Conservation (phyloP, 2,888 invertebrate genomes). For the Copidosoma aretas region DNA sequence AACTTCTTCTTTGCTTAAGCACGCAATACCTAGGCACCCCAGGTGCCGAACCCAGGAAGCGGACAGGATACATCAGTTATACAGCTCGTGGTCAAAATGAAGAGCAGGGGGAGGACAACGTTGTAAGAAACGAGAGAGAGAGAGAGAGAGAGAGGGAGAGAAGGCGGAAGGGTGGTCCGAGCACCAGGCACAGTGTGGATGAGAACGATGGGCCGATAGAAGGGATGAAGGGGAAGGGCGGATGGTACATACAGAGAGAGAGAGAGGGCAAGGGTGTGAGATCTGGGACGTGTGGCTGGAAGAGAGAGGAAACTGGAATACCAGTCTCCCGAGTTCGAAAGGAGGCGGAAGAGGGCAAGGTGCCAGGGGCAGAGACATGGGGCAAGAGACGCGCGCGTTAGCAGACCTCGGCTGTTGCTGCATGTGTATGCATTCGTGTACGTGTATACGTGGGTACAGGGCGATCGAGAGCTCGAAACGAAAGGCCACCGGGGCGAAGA, state of each 20-base stretch:
- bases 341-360: conserved; percentile 40
- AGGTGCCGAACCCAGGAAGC: conserved; percentile 24
- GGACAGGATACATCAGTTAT: conserved; percentile 37
- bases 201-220: too few species aligned
- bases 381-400: conserved; percentile 41
- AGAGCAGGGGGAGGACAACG: conserved; percentile 5
- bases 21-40: too few species aligned
- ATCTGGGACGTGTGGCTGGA: conserved; percentile 56
- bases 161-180: neutral
- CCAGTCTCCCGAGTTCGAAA: conserved; percentile 35
- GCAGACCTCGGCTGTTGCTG: too few species aligned
- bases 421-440: too few species aligned
- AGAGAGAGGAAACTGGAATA: conserved; percentile 12
- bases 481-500: conserved; percentile 23
- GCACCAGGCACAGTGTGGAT: neutral
- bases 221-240: neutral
- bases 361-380: conserved; percentile 22
- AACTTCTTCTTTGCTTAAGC: neutral
- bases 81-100: conserved; percentile 10
- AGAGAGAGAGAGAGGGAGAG: conserved; percentile 8
- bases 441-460: conserved; percentile 19
- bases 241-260: conserved; percentile 48
- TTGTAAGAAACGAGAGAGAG: conserved; percentile 9
- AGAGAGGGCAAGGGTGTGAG: conserved; percentile 40
- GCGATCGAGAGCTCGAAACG: conserved; percentile 38